These are phyloP conservation scores for Chrosomus eos DNA, from an alignment of 2,797 vertebrate genomes.

Conservation along the genomic window DNA sequence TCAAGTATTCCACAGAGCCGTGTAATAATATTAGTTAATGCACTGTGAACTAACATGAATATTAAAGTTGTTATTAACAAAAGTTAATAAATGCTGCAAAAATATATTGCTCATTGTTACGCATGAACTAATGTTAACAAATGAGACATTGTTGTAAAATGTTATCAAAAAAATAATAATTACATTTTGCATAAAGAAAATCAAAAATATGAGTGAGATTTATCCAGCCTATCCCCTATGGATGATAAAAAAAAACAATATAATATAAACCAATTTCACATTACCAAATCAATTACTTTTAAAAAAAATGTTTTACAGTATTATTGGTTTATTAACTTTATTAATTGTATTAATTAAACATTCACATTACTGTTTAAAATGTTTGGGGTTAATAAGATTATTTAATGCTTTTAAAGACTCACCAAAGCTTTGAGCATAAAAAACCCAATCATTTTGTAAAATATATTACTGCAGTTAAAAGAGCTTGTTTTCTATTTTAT, in stretches of 20 bases:
- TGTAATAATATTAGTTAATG: not conserved
- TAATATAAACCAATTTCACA: too few relatives aligned
- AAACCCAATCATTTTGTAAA: not conserved
- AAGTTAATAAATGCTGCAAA: not conserved
- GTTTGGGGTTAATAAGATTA: not conserved
- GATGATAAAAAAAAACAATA: too few relatives aligned
- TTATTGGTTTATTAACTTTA: not conserved
- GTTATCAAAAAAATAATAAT: not conserved
- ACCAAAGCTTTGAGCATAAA: not conserved
- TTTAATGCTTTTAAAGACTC: not conserved
- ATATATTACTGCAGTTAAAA: not conserved
- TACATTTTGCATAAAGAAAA: not conserved
- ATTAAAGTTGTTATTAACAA: too few relatives aligned
- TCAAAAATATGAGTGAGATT: not conserved
- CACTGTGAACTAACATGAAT: too few relatives aligned
- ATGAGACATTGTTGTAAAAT: not conserved
- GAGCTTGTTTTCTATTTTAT: not conserved
- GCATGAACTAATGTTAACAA: too few relatives aligned
- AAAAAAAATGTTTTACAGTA: too few relatives aligned
- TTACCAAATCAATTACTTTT: too few relatives aligned
- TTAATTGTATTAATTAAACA: not conserved
- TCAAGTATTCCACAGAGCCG: too few relatives aligned
- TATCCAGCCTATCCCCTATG: not conserved
- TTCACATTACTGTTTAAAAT: not conserved
- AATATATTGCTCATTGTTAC: too few relatives aligned